Base-by-base conservation (phyloP, 2,113 vertebrate species). In the Patagioenas fasciata region DNA sequence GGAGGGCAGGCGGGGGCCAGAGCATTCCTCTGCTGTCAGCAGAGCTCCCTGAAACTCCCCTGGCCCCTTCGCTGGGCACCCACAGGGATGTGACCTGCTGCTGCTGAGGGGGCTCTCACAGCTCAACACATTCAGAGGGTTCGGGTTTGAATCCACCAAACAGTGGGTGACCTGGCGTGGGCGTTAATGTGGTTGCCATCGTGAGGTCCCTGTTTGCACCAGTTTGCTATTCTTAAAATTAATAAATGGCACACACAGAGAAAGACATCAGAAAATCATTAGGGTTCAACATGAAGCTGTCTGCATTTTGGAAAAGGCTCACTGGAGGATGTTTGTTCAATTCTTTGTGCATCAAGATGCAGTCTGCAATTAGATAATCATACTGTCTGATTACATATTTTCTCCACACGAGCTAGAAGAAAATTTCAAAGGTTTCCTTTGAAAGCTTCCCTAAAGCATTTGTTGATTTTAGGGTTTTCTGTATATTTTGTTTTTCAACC, bases 131-230 rank as follows among this genome's bases (percentile, higher is more conserved):
- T 48, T 26, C 42, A 25, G 9, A 80, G 26, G 44, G 85, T 65
- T 67, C 25, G 9, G 14, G 31, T 90, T 65, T 23, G 53, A 75
- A 94, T 24, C 26, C 34, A 53, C 13, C 5, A 10, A 85, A 57
- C 70, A 61, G 53, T 0, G 3, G 26, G 38, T 65, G 70, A 67
- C 23, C 28, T 42, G 87, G 34, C 34, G 23, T 1, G 12, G 42
- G 17, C 0, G 0, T 56, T 56, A 82, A 48, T 1, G 0, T 2
- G 9, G 31, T 10, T 78, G 40, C 28, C 34, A 4, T 9, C 75
- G 51, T 0, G 12, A 9, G 28, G 29, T 47, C 65, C 31, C 47
- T n/a, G 13, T 40, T 82, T 44, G 31, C 40, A 83, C 44, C 70
- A 44, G 13, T 73, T 62, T 62, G 56, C n/a, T 13, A 3, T 58